Base-by-base conservation (phyloP, 2,888 invertebrate species). In the Bellardia bayeri region DNA sequence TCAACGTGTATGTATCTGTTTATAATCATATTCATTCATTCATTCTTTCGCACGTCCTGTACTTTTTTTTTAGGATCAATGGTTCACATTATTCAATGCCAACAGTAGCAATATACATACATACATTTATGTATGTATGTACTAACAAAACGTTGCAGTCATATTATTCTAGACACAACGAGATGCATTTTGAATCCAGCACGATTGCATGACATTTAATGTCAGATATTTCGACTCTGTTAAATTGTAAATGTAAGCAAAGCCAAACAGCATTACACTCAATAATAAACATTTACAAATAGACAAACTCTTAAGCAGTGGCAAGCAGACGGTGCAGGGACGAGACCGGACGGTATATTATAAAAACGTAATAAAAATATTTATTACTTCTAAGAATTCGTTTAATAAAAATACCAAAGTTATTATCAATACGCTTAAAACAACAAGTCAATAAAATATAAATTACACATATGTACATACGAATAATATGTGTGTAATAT, bases 311-410 rank as follows among this genome's bases (percentile, higher is more conserved):
- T 40, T 37, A 68, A 42, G 4, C 40, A 58, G 58, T 16, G 42
- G n/a, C n/a, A 11, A n/a, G 4, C n/a, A 54, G 23, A 40, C 3
- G 11, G 54, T 11, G 30, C 8, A 7, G 63, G 6, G 16, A 13
- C 37, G 51, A n/a, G 23, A 23, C 23, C 23, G 23, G 23, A 1
- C 23, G 23, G 23, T 23, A 23, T 23, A 23, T 23, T 23, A 23
- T 23, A 75, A 63, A 42, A 71, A 66, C 33, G 49, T 76, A 71
- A 75, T 81, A 81, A 64, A 81, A 81, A 76, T 84, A 64, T 80
- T 87, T 81, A 87, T 78, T 72, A 54, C 45, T 87, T 78, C 87
- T 45, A 37, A 84, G 84, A 87, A 87, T 84, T 71, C 71, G 74
- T 56, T 79, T 68, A 79, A 86, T 79, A 74, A 66, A 80, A 80